Evolutionary conservation across 2,888 invertebrate species (phyloP).

Genomic region (Ceratothoa steindachneri): DNA sequence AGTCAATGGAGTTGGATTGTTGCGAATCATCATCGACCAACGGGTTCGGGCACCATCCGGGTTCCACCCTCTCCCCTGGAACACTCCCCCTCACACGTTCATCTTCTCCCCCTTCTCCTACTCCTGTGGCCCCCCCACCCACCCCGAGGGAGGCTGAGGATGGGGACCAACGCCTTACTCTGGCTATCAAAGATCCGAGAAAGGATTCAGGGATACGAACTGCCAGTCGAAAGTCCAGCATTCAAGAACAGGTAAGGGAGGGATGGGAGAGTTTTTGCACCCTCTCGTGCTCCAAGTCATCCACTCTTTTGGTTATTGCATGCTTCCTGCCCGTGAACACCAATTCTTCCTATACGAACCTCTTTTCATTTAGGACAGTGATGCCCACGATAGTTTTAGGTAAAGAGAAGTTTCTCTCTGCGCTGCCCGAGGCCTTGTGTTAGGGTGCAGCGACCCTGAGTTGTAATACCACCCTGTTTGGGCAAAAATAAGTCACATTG

Average conservation of each 20-base stretch:
- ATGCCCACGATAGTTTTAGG: too few species aligned
- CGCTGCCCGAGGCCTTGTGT: too few species aligned
- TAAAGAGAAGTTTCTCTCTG: too few species aligned
- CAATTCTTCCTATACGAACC: too few species aligned
- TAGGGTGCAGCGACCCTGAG: too few species aligned
- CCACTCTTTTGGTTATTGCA: too few species aligned
- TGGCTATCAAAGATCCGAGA: slow-evolving; percentile 70
- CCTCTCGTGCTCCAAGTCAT: too few species aligned
- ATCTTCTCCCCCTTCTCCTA: slow-evolving; percentile 15
- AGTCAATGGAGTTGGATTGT: neutral
- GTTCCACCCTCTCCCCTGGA: slow-evolving; percentile 20
- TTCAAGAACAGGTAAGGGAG: slow-evolving; percentile 70
- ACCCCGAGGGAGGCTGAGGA: slow-evolving; percentile 48
- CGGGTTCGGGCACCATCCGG: neutral
- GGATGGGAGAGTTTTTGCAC: too few species aligned
- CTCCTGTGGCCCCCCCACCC: slow-evolving; percentile 52
- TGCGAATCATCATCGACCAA: neutral
- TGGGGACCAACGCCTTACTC: slow-evolving; percentile 68
- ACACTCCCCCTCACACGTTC: slow-evolving; percentile 6
- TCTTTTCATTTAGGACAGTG: too few species aligned
- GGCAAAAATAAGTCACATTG: too few species aligned
- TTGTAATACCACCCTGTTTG: too few species aligned
- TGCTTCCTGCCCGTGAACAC: too few species aligned
- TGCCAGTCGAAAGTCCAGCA: slow-evolving; percentile 76
- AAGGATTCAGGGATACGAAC: slow-evolving; percentile 82